Conservation (phyloP, 2,113 vertebrate species). For the Otis tarda region DNA sequence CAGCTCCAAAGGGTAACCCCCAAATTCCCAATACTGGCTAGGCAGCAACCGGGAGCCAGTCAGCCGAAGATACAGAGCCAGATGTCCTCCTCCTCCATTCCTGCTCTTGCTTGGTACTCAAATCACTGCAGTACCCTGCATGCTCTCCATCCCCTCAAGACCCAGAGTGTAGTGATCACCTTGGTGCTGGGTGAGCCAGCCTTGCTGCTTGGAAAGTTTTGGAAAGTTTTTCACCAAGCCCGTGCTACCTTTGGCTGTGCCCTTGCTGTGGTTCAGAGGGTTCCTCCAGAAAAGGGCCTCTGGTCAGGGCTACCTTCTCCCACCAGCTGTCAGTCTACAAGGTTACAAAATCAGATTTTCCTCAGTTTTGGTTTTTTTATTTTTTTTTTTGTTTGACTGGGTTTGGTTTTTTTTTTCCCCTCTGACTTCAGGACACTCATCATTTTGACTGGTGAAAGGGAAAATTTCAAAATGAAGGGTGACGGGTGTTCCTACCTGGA, state of each 20-base stretch:
- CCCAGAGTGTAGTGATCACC: not conserved
- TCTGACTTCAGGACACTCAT: not conserved
- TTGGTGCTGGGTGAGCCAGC: not conserved
- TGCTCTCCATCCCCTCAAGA: not conserved
- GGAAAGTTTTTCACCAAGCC: not conserved
- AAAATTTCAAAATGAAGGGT: not conserved
- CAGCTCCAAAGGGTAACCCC: not conserved
- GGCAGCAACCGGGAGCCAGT: not conserved
- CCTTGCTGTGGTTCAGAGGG: not conserved
- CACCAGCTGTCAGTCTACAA: not conserved
- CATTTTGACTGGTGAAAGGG: not conserved
- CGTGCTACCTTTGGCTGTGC: not conserved
- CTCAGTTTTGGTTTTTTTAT: not conserved
- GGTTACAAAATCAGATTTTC: not conserved
- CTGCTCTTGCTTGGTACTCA: not conserved
- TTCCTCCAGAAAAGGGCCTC: not conserved
- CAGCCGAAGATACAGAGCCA: not conserved
- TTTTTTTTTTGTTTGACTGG: too few relatives aligned
- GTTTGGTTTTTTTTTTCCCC: not conserved
- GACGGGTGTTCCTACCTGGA: not conserved
- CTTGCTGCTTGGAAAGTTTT: not conserved
- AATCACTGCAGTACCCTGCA: not conserved
- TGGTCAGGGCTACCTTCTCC: not conserved
- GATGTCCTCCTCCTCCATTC: not conserved
- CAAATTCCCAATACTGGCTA: not conserved